Base-by-base conservation (phyloP, 2,113 vertebrate genomes). In the Myotis yumanensis region DNA sequence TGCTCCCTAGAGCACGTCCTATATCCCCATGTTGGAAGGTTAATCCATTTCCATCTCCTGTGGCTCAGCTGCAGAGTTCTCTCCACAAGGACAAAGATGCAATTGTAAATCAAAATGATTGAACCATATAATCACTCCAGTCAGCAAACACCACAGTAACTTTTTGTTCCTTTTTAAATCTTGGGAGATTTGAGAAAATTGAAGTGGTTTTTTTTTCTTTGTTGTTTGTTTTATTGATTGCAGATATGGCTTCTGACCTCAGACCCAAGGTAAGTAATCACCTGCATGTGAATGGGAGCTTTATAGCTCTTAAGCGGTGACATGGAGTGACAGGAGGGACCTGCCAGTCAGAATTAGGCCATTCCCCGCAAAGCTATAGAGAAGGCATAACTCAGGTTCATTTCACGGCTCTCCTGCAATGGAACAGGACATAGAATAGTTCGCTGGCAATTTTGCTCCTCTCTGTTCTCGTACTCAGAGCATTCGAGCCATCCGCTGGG, bases 151-250 rank as follows among this genome's bases (percentile, higher is more conserved):
- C 95, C 95, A 93, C 18, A 2, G 94, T 95, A 95, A 97, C 94
- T 97, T 97, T 97, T 97, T 93, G 91, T 94, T 96, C 94, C 92
- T 96, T 97, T 96, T 96, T 77, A 80, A 54, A 6, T 91, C 97
- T 96, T 91, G 3, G 2, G 96, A 97, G 98, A 97, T 94, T 95
- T 96, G 91, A 96, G 97, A 88, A 97, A 98, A 98, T 94, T 92
- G 97, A 97, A 98, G 96, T 17, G 69, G 22, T 17, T 48, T 54
- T 59, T 59, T 76, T 79, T 76, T 66, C 30, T 87, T 83, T 89
- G 51, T 91, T 96, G 59, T 92, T 95, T 93, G 91, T 96, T 94
- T 97, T 20, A 62, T 86, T 97, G 98, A 97, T 96, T 96, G 94
- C 73, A 96, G 97, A 97, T 97, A 92, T 1, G 71, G 94, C 88